Evolutionary conservation across 2,113 vertebrate genomes (phyloP), one percentile per base, ranked within the genome.

Genomic region (Odocoileus hemionus): DNA sequence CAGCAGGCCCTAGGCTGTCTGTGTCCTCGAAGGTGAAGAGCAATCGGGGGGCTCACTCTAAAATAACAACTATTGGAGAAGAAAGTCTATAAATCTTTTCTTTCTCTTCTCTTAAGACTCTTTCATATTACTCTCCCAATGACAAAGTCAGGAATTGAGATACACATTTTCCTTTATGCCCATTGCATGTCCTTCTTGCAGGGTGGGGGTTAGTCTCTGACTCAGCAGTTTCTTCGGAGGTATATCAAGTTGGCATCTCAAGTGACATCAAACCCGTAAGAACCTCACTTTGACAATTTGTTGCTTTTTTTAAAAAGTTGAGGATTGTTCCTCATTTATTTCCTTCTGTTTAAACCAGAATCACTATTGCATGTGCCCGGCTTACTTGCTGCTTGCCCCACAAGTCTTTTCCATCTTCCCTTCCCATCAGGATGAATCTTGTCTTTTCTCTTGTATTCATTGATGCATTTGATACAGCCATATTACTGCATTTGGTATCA

Each of bases 261-360:
- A 43, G 52, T 60, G 86, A 86, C 67, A 64, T 93, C 47, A 82
- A 60, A 57, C n/a, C 61, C 28, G 8, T n/a, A 91, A 78, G 78
- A 95, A 95, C 93, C 43, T 96, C 83, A 85, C 26, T 93, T 55
- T 91, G 90, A 67, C 58, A 93, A 55, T 95, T 39, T 90, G 55
- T 57, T 92, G 80, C 55, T 92, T 86, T 93, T 92, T 80, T 33
- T 1, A 21, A 80, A 89, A 74, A 55, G 39, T 88, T 95, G 70
- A 91, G n/a, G 15, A 89, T 58, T 54, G 17, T 82, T 91, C 33
- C 15, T 82, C n/a, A 16, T n/a, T 79, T 79, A 43, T 95, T 28
- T 55, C 52, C 76, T 92, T 94, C 57, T 84, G 21, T 86, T 86
- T 95, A 64, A 97, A 92, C 52, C 79, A 86, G 89, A 79, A 61